Conservation (phyloP, 1,140 invertebrate genomes). For the Reticulitermes speratus region DNA sequence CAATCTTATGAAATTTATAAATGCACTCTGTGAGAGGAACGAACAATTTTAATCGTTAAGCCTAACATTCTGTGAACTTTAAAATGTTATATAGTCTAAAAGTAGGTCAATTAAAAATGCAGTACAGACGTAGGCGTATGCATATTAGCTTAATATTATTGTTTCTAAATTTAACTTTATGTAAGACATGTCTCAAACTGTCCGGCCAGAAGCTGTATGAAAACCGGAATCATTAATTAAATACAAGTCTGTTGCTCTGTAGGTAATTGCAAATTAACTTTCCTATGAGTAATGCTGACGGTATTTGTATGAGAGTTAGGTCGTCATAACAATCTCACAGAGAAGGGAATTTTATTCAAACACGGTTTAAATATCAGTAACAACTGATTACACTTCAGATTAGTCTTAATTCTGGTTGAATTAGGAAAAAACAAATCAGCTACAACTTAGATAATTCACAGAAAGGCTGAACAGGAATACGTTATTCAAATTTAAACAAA, state of each 20-base stretch:
- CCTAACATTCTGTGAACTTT: too few species aligned
- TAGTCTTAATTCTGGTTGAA: neutral
- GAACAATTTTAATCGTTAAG: too few species aligned
- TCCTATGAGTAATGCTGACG: neutral
- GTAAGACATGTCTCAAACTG: too few species aligned
- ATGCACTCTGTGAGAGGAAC: too few species aligned
- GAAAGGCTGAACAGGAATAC: neutral
- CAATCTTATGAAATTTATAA: too few species aligned
- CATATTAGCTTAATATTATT: too few species aligned
- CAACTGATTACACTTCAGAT: neutral
- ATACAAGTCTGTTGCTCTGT: neutral
- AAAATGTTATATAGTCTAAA: too few species aligned
- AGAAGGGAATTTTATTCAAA: neutral
- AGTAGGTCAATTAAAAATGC: too few species aligned
- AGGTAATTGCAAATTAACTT: neutral
- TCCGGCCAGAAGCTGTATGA: neutral
- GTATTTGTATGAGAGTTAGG: neutral
- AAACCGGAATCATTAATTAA: neutral
- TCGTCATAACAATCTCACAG: neutral
- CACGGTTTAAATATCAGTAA: neutral
- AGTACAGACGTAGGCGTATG: too few species aligned
- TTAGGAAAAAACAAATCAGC: neutral
- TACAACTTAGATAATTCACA: neutral
- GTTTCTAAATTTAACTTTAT: too few species aligned
- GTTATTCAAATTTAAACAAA: too few species aligned